Evolutionary conservation across 2,797 vertebrate species (phyloP), one percentile per base, ranked within the genome.

Genomic region (Acipenser ruthenus): DNA sequence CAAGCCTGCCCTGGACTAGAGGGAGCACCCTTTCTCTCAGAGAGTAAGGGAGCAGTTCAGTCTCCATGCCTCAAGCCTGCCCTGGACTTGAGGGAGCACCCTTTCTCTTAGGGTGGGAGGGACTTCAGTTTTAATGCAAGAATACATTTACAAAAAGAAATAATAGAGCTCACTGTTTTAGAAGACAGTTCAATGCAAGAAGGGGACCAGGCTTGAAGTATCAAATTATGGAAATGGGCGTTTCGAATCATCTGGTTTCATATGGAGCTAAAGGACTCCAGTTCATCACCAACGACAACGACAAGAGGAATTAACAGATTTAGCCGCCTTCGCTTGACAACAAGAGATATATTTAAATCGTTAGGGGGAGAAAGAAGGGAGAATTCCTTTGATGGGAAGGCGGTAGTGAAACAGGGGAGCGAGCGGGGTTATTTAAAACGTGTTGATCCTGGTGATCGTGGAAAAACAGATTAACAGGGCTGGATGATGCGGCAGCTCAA

Each of bases 351-450:
- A 61, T 11, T 6, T 18, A 53, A 18, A 12, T 23, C 10, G 48
- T 51, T 8, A 63, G 50, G 23, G 23, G 37, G 49, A 8, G n/a
- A 8, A 47, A 9, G 8, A 37, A 37, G 52, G 13, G 4, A 49
- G 60, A 49, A 18, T 12, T 50, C 67, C 50, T 47, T 60, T 10
- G 55, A 60, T 13, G 6, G 48, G 58, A 60, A 8, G 9, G 48
- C 12, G 11, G 65, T 52, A 48, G 4, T 37, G 10, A 11, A 13
- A 67, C 11, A 12, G 61, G 49, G 12, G 11, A 13, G 23, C 7
- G 13, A 12, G 66, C 47, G 52, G 56, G 62, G 53, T 63, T 75
- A 76, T 79, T 79, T 77, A 67, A 73, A 73, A 65, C 69, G 47
- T 51, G 59, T n/a, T 59, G 65, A 63, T 63, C 66, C 48, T 62